These are phyloP conservation scores for Teleogryllus oceanicus DNA, from an alignment of 2,888 invertebrate genomes.

Conservation along the genomic window DNA sequence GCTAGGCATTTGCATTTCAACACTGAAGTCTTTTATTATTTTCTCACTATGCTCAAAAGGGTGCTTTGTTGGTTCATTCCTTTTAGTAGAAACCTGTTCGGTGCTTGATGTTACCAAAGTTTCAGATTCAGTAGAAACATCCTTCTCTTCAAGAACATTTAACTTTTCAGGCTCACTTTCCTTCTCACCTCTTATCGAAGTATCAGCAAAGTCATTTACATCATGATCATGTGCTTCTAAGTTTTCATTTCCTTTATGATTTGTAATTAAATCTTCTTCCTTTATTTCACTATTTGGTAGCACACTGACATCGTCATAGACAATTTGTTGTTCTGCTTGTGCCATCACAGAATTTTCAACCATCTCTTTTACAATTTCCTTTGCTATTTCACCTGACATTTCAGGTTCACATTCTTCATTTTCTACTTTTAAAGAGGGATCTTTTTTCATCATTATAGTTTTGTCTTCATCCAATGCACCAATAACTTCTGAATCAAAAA, in stretches of 20 bases:
- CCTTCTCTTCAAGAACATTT: too few species aligned
- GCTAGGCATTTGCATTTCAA: constrained; percentile 23
- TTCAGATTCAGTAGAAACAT: neutral
- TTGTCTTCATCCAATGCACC: neutral
- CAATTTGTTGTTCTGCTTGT: too few species aligned
- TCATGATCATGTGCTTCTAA: neutral
- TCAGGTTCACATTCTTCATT: too few species aligned
- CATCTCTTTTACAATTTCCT: too few species aligned
- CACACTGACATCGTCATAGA: too few species aligned
- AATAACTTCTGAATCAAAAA: neutral
- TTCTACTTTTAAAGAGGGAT: neutral
- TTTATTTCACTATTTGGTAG: too few species aligned
- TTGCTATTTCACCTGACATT: too few species aligned
- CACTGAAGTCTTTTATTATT: constrained; percentile 23
- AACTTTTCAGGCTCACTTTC: neutral
- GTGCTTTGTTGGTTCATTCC: neutral
- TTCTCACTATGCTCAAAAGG: constrained; percentile 23
- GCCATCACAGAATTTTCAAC: too few species aligned
- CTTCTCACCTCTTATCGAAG: neutral
- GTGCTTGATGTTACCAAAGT: too few species aligned
- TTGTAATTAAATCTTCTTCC: too few species aligned
- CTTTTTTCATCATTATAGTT: neutral
- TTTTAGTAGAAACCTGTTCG: too few species aligned
- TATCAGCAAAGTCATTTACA: neutral
- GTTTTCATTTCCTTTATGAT: neutral